phyloP scores from a whole-genome alignment of 2,888 invertebrate species.

The Catonia carolina region DNA sequence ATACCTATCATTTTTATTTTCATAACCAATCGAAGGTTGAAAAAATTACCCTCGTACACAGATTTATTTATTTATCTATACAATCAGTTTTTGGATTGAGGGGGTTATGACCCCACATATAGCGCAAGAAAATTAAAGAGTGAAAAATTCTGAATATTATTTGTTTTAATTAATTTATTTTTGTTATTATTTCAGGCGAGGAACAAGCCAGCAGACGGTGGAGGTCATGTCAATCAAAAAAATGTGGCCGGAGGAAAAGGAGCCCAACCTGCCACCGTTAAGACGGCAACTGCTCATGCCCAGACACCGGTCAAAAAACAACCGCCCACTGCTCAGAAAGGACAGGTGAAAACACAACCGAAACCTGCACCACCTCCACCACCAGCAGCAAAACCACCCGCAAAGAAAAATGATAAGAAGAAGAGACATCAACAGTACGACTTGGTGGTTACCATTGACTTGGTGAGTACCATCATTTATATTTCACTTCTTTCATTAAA shows the following conservation, averaged over 20 bases:
- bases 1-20: no score
- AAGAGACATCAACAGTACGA: conserved; percentile 75
- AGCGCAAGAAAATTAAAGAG: background rate
- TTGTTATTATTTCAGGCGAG: conserved; percentile 55
- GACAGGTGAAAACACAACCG: conserved; percentile 51
- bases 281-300: conserved; percentile 38
- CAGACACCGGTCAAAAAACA: conserved; percentile 42
- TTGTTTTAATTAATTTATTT: no score
- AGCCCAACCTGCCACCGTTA: conserved; percentile 44
- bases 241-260: conserved; percentile 46
- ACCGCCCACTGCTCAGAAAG: conserved; percentile 64
- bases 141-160: no score
- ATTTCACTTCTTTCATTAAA: background rate
- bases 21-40: no score
- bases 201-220: conserved; percentile 73
- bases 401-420: conserved; percentile 61
- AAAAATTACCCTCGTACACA: no score
- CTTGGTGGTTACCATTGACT: conserved; percentile 71
- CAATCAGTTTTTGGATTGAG: no score
- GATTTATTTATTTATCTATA: no score
- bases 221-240: conserved; percentile 66
- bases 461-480: conserved; percentile 52
- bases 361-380: conserved; percentile 17
- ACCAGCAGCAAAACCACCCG: conserved; percentile 39
- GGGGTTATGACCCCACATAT: no score